A percentile compares a stretch with the other conserved stretches of the same genome.
phyloP scores from a whole-genome alignment of 2,797 vertebrate genomes.

The Coreius guichenoti region DNA sequence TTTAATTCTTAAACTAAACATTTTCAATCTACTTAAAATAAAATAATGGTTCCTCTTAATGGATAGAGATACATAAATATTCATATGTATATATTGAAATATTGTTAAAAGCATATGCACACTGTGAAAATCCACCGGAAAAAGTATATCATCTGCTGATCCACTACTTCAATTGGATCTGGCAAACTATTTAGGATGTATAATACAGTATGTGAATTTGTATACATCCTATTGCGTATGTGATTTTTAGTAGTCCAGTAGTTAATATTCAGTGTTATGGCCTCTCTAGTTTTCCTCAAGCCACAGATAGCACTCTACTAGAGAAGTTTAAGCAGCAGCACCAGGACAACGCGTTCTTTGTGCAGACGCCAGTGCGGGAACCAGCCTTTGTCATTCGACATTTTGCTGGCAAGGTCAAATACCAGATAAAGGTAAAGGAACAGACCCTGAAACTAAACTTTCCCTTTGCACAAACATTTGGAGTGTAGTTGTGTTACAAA shows the following conservation, averaged over 20 bases:
- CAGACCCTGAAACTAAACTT: conserved; percentile 2
- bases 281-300: conserved; percentile 82
- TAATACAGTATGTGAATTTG: background rate
- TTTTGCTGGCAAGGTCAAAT: conserved; percentile 91
- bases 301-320: conserved; percentile 86
- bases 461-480: background rate
- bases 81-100: no score
- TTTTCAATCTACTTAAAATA: background rate
- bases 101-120: background rate
- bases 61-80: background rate
- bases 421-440: conserved; percentile 87
- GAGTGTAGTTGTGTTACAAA: background rate
- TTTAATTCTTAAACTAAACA: background rate
- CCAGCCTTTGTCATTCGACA: conserved; percentile 89
- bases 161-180: background rate
- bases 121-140: background rate
- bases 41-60: background rate
- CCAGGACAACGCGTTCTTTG: conserved; percentile 84
- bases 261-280: background rate
- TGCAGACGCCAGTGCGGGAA: conserved; percentile 82
- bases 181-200: background rate
- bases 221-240: background rate
- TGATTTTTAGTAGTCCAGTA: background rate
- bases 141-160: background rate
- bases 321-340: conserved; percentile 91